phyloP scores from a whole-genome alignment of 53 echinoderm and acorn worm species.

The Holothuria scabra region DNA sequence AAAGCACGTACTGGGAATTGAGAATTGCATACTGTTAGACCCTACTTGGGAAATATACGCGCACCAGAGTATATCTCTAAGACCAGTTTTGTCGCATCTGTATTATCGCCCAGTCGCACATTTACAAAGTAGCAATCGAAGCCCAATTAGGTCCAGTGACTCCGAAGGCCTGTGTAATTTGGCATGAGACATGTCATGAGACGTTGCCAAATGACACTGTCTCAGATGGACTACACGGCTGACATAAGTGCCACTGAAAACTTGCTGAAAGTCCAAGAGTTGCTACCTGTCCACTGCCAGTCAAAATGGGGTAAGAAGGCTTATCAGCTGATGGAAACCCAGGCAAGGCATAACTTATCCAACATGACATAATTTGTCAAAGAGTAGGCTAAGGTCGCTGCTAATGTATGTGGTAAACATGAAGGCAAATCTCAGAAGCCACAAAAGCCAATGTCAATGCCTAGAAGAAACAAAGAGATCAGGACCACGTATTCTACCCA shows the following conservation, averaged over 20 bases:
- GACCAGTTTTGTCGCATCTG: slow-evolving; percentile 70
- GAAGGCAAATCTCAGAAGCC: slow-evolving; percentile 37
- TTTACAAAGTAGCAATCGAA: slow-evolving; percentile 48
- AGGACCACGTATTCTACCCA: neutral
- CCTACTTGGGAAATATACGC: slow-evolving; percentile 46
- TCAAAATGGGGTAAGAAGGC: slow-evolving; percentile 65
- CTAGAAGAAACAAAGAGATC: too few species aligned
- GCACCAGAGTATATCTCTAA: slow-evolving; percentile 41
- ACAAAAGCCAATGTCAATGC: too few species aligned
- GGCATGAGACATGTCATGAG: slow-evolving; percentile 77
- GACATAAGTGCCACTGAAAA: slow-evolving; percentile 74
- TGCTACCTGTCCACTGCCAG: slow-evolving; percentile 59
- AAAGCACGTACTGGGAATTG: slow-evolving; percentile 59
- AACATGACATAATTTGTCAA: slow-evolving; percentile 59
- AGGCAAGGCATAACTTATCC: slow-evolving; percentile 57
- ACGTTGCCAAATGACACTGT: slow-evolving; percentile 67
- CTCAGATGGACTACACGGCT: slow-evolving; percentile 69
- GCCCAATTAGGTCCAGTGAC: slow-evolving; percentile 44
- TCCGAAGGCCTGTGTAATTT: slow-evolving; percentile 69
- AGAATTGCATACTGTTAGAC: slow-evolving; percentile 57
- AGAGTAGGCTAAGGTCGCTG: neutral
- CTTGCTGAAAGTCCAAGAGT: too few species aligned
- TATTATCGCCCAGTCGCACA: slow-evolving; percentile 60
- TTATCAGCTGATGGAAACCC: slow-evolving; percentile 57
- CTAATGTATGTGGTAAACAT: slow-evolving; percentile 53